Evolutionary conservation across 2,113 vertebrate genomes (phyloP).

Genomic region (Heteronetta atricapilla): DNA sequence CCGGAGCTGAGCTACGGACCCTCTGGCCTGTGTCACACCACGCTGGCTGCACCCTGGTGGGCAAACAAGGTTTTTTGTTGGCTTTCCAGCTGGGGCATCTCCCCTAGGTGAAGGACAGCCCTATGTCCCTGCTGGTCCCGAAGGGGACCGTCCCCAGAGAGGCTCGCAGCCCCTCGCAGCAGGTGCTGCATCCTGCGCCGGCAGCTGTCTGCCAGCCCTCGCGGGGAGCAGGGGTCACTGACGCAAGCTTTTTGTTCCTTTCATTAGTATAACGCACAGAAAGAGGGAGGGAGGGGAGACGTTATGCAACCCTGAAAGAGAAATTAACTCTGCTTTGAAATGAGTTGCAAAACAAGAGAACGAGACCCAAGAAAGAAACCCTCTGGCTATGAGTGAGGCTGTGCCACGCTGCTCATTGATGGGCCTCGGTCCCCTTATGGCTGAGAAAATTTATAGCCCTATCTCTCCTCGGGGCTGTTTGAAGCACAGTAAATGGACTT

Average conservation of each 20-base stretch:
- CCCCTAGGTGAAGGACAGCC: not conserved
- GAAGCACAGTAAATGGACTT: conserved; percentile 69
- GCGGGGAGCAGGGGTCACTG: not conserved
- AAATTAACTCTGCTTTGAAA: conserved; percentile 57
- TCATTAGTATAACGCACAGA: conserved; percentile 19
- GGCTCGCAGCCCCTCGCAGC: not conserved
- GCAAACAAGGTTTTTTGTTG: not conserved
- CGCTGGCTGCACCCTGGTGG: not conserved
- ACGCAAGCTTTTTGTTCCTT: not conserved
- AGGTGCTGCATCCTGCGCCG: not conserved
- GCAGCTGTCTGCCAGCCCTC: not conserved
- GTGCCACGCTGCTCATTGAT: not conserved
- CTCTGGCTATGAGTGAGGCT: not conserved
- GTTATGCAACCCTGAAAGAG: conserved; percentile 18
- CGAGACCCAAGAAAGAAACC: not conserved
- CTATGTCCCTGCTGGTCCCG: not conserved
- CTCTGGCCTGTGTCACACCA: rapidly evolving
- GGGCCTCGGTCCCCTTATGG: conserved; percentile 25
- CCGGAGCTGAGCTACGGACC: not conserved
- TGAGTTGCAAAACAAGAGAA: conserved; percentile 26
- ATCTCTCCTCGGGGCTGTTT: conserved; percentile 62
- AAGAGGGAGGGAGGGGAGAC: not conserved
- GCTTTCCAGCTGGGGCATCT: not conserved
- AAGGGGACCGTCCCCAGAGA: not conserved
- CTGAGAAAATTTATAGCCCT: conserved; percentile 36